A percentile compares a stretch with the other conserved stretches of the same genome.
Conservation (phyloP, 2,113 vertebrate species). For the Piaya cayana region DNA sequence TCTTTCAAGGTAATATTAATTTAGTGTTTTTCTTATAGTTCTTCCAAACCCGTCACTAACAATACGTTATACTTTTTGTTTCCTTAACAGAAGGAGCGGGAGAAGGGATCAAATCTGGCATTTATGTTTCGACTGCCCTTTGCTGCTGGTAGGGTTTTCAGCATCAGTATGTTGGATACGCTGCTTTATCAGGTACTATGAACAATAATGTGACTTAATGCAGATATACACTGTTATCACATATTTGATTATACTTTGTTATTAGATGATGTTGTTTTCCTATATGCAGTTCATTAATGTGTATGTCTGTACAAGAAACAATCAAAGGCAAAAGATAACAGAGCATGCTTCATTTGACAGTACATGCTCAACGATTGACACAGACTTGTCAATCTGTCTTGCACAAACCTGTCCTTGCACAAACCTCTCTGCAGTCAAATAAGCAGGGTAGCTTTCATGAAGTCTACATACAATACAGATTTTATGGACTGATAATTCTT, state of each 20-base stretch:
- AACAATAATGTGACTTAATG: neutral
- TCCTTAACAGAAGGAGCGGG: constrained; percentile 84
- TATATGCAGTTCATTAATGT: neutral
- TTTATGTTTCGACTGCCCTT: constrained; percentile 90
- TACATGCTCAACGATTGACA: neutral
- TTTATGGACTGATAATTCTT: neutral
- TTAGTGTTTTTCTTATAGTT: neutral
- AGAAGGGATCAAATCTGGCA: constrained; percentile 86
- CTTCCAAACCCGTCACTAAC: neutral
- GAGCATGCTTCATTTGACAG: neutral
- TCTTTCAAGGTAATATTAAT: neutral
- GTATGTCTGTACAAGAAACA: accelerated
- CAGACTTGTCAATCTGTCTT: too few relatives aligned
- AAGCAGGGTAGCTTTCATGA: neutral
- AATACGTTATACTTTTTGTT: neutral
- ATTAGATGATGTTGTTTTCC: neutral
- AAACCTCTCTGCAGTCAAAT: neutral
- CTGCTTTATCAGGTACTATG: constrained; percentile 85
- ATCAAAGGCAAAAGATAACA: neutral
- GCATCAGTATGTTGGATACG: constrained; percentile 89
- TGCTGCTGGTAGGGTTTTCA: constrained; percentile 87
- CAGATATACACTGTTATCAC: neutral
- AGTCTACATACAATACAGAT: neutral
- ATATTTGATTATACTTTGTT: neutral
- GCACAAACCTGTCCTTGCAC: neutral